Base-by-base conservation (phyloP, 1,140 invertebrate species). In the Anadara kagoshimensis region DNA sequence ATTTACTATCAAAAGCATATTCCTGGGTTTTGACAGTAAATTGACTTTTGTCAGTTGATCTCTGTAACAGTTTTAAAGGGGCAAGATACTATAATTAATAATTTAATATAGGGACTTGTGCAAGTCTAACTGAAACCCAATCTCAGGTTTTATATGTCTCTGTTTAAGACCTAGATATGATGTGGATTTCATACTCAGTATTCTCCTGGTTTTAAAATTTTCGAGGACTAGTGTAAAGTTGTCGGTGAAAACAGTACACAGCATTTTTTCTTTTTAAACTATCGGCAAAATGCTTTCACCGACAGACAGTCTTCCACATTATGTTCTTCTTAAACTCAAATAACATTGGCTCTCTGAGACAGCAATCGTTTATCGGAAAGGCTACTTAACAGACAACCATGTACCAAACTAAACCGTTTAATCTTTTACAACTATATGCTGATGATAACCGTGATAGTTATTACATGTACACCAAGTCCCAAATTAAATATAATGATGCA, bases 211-310 rank as follows among this genome's bases (percentile, higher is more conserved):
- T 11, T 67, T 2, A n/a, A 41, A 11, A 22, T 67, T 4, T 18
- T 67, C 8, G 65, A 67, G 49, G 65, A 67, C 51, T 67, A 53
- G 45, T 44, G 12, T n/a, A 4, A 59, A 59, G 58, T 18, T n/a
- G 11, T 59, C n/a, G 24, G 36, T 41, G 41, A 41, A n/a, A 18
- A 43, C n/a, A 18, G 36, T 36, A 67, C 12, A 1, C 57, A 8
- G 65, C 49, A 7, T 49, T 51, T 3, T 54, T 66, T n/a, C 29
- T 54, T 5, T 54, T 66, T 26, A 51, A 66, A 18, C 11, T 56
- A n/a, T 26, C 18, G 20, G 56, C 41, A 22, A 51, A 24, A 54
- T 66, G 41, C n/a, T n/a, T n/a, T n/a, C n/a, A n/a, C n/a, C n/a
- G n/a, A n/a, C n/a, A n/a, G 64, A 54, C 20, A 54, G 64, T 20